A percentile compares a stretch with the other conserved stretches of the same genome.
phyloP scores from a whole-genome alignment of 2,797 vertebrate species.

The Merluccius polli region DNA sequence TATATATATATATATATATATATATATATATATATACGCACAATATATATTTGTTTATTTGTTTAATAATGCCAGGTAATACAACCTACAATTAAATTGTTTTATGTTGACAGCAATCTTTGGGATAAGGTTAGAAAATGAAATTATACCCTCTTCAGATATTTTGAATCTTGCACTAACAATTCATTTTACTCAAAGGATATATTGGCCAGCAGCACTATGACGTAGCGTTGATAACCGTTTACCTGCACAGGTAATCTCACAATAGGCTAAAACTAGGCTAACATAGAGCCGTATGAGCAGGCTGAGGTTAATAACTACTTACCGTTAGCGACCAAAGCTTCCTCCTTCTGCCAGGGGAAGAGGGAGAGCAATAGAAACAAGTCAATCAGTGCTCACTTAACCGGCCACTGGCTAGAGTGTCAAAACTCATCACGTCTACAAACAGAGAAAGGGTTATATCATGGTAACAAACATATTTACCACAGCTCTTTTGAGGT shows the following conservation, averaged over 20 bases:
- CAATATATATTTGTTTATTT: no score
- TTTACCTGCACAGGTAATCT: constrained; percentile 18
- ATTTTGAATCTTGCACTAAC: background rate
- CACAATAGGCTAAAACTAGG: constrained; percentile 13
- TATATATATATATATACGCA: no score
- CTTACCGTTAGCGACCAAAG: constrained; percentile 70
- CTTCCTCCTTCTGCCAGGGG: constrained; percentile 74
- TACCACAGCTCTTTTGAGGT: constrained; percentile 36
- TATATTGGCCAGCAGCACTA: background rate
- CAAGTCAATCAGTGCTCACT: constrained; percentile 51
- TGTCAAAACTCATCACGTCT: constrained; percentile 29
- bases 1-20: no score
- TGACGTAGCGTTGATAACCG: background rate
- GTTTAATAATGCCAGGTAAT: no score
- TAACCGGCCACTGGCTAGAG: constrained; percentile 34
- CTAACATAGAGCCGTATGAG: constrained; percentile 22
- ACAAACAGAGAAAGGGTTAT: constrained; percentile 48
- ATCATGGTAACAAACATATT: constrained; percentile 30
- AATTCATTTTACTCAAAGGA: background rate
- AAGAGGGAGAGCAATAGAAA: constrained; percentile 62
- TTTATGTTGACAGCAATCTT: background rate
- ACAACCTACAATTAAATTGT: no score
- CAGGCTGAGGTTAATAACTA: constrained; percentile 42
- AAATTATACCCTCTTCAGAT: background rate
- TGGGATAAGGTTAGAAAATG: background rate